Evolutionary conservation across 1,140 invertebrate genomes (phyloP), one percentile per base, ranked within the genome.

Genomic region (Oryzaephilus surinamensis): DNA sequence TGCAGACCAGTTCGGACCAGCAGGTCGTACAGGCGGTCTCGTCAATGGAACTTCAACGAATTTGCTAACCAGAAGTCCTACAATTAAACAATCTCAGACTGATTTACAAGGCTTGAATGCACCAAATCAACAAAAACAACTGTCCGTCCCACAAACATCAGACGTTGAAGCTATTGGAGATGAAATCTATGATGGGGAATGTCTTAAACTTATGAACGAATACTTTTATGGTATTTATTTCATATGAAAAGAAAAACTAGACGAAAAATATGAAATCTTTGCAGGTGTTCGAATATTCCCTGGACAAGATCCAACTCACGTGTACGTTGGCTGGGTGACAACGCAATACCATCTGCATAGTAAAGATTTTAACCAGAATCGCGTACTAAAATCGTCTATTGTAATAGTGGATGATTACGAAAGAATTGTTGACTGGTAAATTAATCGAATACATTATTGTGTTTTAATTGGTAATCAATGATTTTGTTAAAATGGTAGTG

Each of bases 281-380:
- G 81, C 77, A 58, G 78, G 77, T 20, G 57, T 68, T 7, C 61
- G 91, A 32, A 88, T 97, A 32, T 97, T 90, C 58, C 92, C 93
- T 23, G 93, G 93, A 32, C 95, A 99, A 69, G 96, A 99, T 64
- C 94, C 95, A 0, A 83, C 86, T 1, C 91, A 97, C 55, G 86
- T 96, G 14, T 99, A 91, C 62, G 83, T 99, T 3, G 97, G 97
- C n/a, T 99, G 96, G 97, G 93, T 99, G 7, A 98, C 94, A 0
- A 93, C 95, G 0, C 91, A 96, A 54, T 99, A 96, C 61, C 86
- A 92, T 60, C 66, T 86, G 19, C 83, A 88, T 54, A 85, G 80
- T n/a, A 81, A 80, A 45, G 79, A 85, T 39, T 98, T 97, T 63
- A 93, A 93, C 57, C 79, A 88, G 54, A 80, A 74, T 50, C 83